Base-by-base conservation (phyloP, 2,113 vertebrate species). In the Proterorhinus semilunaris region DNA sequence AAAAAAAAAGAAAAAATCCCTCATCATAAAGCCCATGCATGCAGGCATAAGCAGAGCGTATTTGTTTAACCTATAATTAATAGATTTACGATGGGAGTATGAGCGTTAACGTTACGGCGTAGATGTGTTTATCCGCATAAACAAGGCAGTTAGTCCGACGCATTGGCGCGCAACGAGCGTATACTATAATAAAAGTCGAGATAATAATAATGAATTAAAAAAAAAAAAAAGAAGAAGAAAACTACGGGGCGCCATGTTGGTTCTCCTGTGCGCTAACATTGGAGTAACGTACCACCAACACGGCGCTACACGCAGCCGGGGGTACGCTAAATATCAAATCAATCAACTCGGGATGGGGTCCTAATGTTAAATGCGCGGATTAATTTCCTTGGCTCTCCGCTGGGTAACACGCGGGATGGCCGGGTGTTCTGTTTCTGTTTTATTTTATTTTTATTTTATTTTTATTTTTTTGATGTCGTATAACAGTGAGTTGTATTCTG, bases 241-340 rank as follows among this genome's bases (percentile, higher is more conserved):
- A 36, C 27, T 36, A 36, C 17, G 53, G 27, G 53, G 53, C 53
- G 8, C 57, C 21, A 7, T 59, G 57, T 59, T 59, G 57, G 5
- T 13, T 59, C 27, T 59, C 42, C 36, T 43, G 10, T 15, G 7
- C 57, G 13, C 57, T 42, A 58, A 58, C 55, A 61, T 55, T 55
- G 53, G 27, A 61, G 13, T n/a, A 61, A 8, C 13, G 42, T 7
- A 8, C 36, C 58, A 13, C 44, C 36, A n/a, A 27, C 13, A 42
- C 42, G 10, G 13, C 44, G 58, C 9, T n/a, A 61, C 27, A 36
- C 8, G 36, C 58, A 61, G 36, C 58, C 42, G n/a, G 58, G 44
- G 58, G 42, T 61, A 61, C 58, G n/a, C 42, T 61, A 61, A 61
- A 61, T 61, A 61, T 61, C 42, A 44, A 61, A 44, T 61, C 58